These are phyloP conservation scores for Cryptoblepharus egeriae DNA, from an alignment of 2,797 vertebrate genomes.

Conservation along the genomic window DNA sequence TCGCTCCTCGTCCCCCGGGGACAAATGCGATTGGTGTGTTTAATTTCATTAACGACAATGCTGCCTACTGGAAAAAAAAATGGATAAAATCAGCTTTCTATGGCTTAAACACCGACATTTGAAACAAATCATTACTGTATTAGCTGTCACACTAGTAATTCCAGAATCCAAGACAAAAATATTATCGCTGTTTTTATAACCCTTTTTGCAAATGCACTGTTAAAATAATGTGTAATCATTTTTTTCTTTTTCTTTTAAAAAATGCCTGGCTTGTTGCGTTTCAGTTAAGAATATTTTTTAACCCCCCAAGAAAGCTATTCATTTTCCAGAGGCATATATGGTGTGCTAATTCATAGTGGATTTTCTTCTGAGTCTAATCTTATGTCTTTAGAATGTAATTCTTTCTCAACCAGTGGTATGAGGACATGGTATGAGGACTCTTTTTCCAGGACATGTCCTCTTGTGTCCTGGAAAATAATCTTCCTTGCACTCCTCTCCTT, in stretches of 20 bases:
- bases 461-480: too few relatives aligned
- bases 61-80: constrained; percentile 92
- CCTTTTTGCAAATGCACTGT: constrained; percentile 77
- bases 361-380: constrained; percentile 28
- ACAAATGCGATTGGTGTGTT: constrained; percentile 90
- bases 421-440: too few relatives aligned
- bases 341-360: constrained; percentile 25
- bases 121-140: constrained; percentile 88
- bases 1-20: constrained; percentile 87
- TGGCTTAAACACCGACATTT: constrained; percentile 87
- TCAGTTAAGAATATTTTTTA: constrained; percentile 64
- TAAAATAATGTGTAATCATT: constrained; percentile 83
- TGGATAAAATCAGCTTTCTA: constrained; percentile 88
- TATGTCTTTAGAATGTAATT: neutral
- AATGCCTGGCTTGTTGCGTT: constrained; percentile 63
- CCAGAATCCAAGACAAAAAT: constrained; percentile 80
- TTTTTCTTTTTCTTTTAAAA: constrained; percentile 37
- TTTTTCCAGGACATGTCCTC: too few relatives aligned
- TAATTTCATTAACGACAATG: constrained; percentile 97
- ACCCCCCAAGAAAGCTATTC: constrained; percentile 45
- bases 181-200: constrained; percentile 83
- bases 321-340: neutral
- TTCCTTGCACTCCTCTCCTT: too few relatives aligned
- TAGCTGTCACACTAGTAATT: constrained; percentile 83
- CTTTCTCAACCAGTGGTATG: too few relatives aligned